A percentile compares a stretch with the other conserved stretches of the same genome.
Conservation (phyloP, 92 coral and sea anemone species). For the Scolanthus callimorphus region DNA sequence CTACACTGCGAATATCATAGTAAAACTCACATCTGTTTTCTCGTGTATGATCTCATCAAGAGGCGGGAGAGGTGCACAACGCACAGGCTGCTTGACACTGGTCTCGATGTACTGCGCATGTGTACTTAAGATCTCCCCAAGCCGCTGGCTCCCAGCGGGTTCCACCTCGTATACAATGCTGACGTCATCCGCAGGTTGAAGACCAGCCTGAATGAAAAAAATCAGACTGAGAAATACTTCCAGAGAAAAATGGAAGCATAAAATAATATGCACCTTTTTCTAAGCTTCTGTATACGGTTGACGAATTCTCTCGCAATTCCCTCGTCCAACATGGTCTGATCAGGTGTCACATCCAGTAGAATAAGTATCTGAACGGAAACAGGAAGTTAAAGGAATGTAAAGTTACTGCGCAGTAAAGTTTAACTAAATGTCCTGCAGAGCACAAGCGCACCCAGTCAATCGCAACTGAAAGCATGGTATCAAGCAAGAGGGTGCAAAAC, state of each 20-base stretch:
- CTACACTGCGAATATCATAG: no score
- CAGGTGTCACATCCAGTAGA: slow-evolving; percentile 93
- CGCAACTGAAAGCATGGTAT: no score
- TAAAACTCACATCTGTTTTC: slow-evolving; percentile 52
- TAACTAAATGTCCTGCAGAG: no score
- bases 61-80: slow-evolving; percentile 34
- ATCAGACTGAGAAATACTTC: no score
- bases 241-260: no score
- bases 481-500: no score
- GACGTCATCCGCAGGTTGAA: slow-evolving; percentile 91
- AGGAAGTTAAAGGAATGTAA: no score
- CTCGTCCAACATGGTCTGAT: slow-evolving; percentile 91
- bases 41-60: slow-evolving; percentile 69
- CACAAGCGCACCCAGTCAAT: no score
- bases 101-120: slow-evolving; percentile 63
- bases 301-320: slow-evolving; percentile 97
- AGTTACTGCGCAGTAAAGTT: no score
- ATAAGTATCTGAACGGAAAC: slow-evolving; percentile 80
- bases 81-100: slow-evolving; percentile 68
- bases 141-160: slow-evolving; percentile 29
- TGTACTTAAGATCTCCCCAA: slow-evolving; percentile 37
- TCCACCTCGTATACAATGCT: slow-evolving; percentile 82
- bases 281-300: slow-evolving; percentile 94
- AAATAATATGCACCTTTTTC: slow-evolving; percentile 94
- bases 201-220: slow-evolving; percentile 58